Percentiles rank a stretch among this genome's conserved stretches.
phyloP scores from a whole-genome alignment of 2,888 invertebrate genomes.

The Troides helena region DNA sequence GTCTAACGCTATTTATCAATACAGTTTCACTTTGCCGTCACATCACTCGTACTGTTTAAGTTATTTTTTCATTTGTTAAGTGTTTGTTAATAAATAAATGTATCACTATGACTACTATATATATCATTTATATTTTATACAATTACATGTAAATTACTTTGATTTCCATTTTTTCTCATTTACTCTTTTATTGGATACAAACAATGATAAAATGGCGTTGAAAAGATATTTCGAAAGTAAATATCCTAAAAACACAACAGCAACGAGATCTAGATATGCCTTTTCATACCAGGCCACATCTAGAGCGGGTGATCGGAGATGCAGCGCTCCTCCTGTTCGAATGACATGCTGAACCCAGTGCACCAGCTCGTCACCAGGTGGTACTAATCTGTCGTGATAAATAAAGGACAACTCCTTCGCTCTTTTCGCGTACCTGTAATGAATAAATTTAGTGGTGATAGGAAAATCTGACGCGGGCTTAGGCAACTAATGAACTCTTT shows the following conservation, averaged over 20 bases:
- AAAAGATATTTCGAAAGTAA: background rate
- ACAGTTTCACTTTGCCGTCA: too few relatives aligned
- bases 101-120: too few relatives aligned
- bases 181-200: background rate
- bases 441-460: background rate
- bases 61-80: too few relatives aligned
- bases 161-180: background rate
- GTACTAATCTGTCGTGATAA: slow-evolving; percentile 48
- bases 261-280: slow-evolving; percentile 50
- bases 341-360: slow-evolving; percentile 58
- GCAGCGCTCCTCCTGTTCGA: slow-evolving; percentile 49
- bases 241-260: slow-evolving; percentile 11
- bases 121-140: too few relatives aligned
- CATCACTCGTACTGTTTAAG: too few relatives aligned
- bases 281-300: slow-evolving; percentile 51
- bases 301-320: slow-evolving; percentile 52
- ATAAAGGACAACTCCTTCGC: slow-evolving; percentile 49
- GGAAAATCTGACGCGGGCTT: background rate
- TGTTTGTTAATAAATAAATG: too few relatives aligned
- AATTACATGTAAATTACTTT: background rate
- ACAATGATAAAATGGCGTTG: background rate
- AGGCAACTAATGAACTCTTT: too few relatives aligned
- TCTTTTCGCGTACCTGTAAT: slow-evolving; percentile 46
- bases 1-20: too few relatives aligned
- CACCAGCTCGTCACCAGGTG: slow-evolving; percentile 46